Conservation (phyloP, 2,113 vertebrate genomes). For the Balaeniceps rex region DNA sequence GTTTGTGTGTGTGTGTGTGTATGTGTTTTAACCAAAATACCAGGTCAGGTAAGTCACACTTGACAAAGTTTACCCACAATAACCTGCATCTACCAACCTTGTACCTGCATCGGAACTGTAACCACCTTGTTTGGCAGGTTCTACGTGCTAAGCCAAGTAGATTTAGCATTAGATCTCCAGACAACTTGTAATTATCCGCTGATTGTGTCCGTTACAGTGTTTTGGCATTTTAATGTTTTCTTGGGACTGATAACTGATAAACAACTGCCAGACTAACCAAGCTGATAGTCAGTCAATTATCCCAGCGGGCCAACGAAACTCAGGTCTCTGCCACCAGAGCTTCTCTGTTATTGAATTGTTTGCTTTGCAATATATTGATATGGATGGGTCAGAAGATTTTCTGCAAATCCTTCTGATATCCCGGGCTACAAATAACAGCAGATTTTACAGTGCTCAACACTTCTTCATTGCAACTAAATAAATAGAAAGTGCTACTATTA, state of each 20-base stretch:
- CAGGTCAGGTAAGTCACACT: fast-evolving
- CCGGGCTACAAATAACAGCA: not conserved
- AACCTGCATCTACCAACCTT: not conserved
- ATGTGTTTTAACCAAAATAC: not conserved
- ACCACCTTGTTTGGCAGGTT: not conserved
- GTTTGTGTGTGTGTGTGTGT: not conserved
- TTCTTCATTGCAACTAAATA: not conserved
- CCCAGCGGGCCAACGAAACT: not conserved
- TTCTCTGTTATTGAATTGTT: not conserved
- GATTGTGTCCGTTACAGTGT: not conserved
- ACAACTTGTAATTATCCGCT: not conserved
- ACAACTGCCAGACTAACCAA: no score
- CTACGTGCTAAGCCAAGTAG: not conserved
- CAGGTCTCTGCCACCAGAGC: not conserved
- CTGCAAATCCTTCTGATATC: not conserved
- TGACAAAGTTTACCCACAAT: not conserved
- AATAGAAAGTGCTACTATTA: not conserved
- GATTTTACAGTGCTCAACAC: not conserved
- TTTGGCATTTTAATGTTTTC: not conserved
- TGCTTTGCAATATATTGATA: not conserved
- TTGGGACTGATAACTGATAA: not conserved
- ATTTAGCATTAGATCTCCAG: not conserved
- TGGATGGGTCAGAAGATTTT: not conserved
- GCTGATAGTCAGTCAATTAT: not conserved
- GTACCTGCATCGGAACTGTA: fast-evolving